A percentile compares a stretch with the other conserved stretches of the same genome.
Conservation (phyloP, 2,797 vertebrate genomes). For the Lacerta agilis region DNA sequence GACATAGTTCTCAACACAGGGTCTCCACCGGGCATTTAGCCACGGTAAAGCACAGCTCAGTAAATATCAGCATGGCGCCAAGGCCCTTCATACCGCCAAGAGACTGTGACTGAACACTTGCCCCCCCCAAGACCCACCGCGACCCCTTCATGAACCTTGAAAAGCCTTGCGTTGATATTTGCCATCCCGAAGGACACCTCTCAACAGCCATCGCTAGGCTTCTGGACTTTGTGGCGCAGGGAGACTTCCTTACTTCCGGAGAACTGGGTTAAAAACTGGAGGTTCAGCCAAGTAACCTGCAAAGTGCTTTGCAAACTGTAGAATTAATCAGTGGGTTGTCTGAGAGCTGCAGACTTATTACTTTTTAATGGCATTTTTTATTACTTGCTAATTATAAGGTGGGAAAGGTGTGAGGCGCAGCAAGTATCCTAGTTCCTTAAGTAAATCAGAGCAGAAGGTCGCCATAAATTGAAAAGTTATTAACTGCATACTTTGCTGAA, state of each 20-base stretch:
- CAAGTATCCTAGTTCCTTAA: constrained; percentile 56
- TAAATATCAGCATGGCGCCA: background rate
- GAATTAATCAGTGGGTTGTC: constrained; percentile 68
- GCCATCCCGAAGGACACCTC: background rate
- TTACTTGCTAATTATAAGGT: constrained; percentile 71
- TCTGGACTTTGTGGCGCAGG: background rate
- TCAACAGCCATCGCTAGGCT: background rate
- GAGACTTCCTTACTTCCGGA: background rate
- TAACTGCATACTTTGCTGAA: constrained; percentile 55
- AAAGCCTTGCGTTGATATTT: background rate
- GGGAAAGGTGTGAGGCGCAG: constrained; percentile 58
- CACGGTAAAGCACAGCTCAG: background rate
- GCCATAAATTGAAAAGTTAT: constrained; percentile 69
- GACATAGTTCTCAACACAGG: background rate
- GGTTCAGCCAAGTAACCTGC: constrained; percentile 51
- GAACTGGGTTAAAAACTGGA: constrained; percentile 44
- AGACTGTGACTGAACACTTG: too few relatives aligned
- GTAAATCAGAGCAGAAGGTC: constrained; percentile 70
- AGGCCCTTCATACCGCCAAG: background rate
- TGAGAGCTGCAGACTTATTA: constrained; percentile 62
- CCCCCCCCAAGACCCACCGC: background rate
- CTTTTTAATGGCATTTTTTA: constrained; percentile 73
- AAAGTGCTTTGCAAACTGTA: constrained; percentile 50
- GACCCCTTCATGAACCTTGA: background rate
- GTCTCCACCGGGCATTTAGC: background rate